phyloP scores from a whole-genome alignment of 2,113 vertebrate genomes.

The Alaudala cheleensis region DNA sequence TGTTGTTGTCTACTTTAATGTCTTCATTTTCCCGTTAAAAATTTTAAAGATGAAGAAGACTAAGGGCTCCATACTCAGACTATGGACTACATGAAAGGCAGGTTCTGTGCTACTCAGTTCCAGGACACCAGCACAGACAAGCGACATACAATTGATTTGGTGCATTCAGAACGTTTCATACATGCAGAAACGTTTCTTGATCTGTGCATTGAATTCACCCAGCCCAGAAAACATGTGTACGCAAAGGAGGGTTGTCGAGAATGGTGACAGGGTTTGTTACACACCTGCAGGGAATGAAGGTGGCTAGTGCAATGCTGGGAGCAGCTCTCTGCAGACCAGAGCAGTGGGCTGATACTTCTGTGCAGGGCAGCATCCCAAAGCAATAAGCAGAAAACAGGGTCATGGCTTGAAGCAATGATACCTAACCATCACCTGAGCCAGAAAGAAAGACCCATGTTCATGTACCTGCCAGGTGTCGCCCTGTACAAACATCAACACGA shows the following conservation, averaged over 20 bases:
- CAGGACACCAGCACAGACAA: not conserved
- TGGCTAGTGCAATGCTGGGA: not conserved
- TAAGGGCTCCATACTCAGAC: not conserved
- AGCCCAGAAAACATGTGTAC: not conserved
- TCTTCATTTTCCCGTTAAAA: not conserved
- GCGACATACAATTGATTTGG: not conserved
- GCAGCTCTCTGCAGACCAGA: not conserved
- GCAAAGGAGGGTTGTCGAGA: not conserved
- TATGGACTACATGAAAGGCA: not conserved
- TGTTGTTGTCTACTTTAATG: not conserved
- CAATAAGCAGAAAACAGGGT: not conserved
- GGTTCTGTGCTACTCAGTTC: not conserved
- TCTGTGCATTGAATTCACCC: not conserved
- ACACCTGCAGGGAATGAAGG: not conserved
- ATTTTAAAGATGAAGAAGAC: not conserved
- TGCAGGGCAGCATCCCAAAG: too few relatives aligned
- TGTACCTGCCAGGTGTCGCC: not conserved
- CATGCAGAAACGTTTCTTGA: not conserved
- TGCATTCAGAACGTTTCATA: not conserved
- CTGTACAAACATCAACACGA: not conserved
- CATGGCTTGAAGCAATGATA: not conserved
- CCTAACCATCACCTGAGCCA: not conserved
- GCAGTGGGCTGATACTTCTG: not conserved
- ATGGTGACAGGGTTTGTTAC: not conserved
- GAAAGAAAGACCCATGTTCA: not conserved